A percentile compares a stretch with the other conserved stretches of the same genome.
Evolutionary conservation across 2,797 vertebrate genomes (phyloP).

Genomic region (Podarcis siculus): DNA sequence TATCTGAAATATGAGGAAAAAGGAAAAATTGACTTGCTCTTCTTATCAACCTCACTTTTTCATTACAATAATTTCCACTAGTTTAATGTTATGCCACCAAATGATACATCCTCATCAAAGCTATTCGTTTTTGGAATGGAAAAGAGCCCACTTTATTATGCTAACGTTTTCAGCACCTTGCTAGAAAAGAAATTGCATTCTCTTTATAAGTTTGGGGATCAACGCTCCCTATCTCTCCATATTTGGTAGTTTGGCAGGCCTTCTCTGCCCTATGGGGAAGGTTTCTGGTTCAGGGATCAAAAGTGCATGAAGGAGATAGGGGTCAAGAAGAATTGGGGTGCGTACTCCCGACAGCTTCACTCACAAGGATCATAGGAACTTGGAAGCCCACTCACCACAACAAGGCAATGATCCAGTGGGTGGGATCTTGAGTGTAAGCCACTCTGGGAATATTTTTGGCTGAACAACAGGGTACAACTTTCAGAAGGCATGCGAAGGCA

Average conservation of each 20-base stretch:
- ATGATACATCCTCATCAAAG: neutral
- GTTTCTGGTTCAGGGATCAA: neutral
- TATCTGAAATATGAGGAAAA: accelerated
- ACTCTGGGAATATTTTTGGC: too few species aligned
- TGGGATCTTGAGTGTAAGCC: too few species aligned
- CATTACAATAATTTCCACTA: neutral
- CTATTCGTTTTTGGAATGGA: neutral
- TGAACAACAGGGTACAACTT: too few species aligned
- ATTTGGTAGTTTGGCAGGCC: neutral
- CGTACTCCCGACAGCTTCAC: too few species aligned
- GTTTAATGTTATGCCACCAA: neutral
- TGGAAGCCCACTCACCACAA: too few species aligned
- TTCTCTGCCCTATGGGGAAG: neutral
- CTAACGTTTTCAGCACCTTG: neutral
- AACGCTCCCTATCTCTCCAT: neutral
- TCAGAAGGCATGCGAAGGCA: too few species aligned
- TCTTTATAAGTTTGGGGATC: neutral
- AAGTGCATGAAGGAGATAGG: neutral
- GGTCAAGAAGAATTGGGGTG: neutral
- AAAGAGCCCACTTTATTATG: neutral
- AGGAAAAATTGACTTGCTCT: neutral
- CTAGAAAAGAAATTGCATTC: neutral
- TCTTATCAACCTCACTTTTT: neutral
- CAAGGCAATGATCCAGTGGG: too few species aligned
- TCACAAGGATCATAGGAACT: too few species aligned